phyloP scores from a whole-genome alignment of 2,888 invertebrate genomes.

The Andrena fulva region DNA sequence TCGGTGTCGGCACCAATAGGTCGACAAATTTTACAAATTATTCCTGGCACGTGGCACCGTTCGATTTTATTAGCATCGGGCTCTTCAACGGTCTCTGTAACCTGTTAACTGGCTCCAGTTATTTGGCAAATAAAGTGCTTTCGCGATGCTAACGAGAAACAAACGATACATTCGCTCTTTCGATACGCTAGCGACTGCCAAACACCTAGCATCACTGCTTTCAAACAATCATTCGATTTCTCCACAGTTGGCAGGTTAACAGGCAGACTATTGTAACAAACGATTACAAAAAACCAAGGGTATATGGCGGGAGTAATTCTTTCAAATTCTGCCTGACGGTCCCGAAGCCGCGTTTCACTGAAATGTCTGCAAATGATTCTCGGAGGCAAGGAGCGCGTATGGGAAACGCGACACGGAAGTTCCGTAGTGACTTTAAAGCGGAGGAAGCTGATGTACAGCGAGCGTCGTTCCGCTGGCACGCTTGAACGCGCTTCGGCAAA shows the following conservation, averaged over 20 bases:
- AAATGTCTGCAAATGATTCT: too few species aligned
- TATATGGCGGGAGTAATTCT: too few species aligned
- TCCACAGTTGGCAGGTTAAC: too few species aligned
- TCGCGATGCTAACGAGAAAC: too few species aligned
- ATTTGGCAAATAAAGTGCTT: too few species aligned
- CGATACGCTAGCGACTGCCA: too few species aligned
- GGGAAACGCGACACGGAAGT: neutral
- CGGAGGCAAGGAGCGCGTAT: neutral
- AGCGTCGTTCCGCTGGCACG: neutral
- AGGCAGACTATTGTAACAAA: too few species aligned
- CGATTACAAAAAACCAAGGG: too few species aligned
- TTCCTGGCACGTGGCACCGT: neutral
- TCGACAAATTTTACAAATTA: conserved; percentile 16
- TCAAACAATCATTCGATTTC: too few species aligned
- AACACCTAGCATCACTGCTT: too few species aligned
- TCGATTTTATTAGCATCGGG: neutral
- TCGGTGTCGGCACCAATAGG: neutral
- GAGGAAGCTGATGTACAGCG: neutral
- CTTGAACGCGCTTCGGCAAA: neutral
- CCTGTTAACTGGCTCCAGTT: neutral
- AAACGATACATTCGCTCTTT: too few species aligned
- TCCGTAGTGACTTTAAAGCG: neutral
- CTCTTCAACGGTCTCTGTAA: neutral
- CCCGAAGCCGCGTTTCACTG: neutral
- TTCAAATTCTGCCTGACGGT: too few species aligned